These are phyloP conservation scores for Zootermopsis nevadensis DNA, from an alignment of 2,888 invertebrate genomes.

Conservation along the genomic window DNA sequence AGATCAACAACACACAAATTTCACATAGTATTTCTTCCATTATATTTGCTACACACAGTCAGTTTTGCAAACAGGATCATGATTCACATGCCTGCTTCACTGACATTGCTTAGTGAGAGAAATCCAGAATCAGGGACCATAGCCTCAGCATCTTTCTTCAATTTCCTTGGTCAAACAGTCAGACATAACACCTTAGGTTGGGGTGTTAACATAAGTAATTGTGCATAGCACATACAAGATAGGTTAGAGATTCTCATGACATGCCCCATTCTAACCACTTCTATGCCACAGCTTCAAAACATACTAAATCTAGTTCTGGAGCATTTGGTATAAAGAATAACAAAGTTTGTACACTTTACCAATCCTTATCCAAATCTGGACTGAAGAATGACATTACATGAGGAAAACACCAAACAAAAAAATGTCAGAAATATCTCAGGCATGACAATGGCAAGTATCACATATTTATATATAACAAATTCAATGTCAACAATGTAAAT, in stretches of 20 bases:
- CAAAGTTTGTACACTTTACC: no score
- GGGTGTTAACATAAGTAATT: neutral
- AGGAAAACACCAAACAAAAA: no score
- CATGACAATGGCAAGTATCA: no score
- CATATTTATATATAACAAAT: no score
- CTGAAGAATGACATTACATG: no score
- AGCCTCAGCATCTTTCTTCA: neutral
- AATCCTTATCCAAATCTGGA: no score
- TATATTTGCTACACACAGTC: neutral
- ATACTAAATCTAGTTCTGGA: no score
- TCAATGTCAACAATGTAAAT: no score
- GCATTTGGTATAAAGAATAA: no score
- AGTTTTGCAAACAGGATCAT: neutral
- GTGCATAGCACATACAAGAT: constrained; percentile 10
- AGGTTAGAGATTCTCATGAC: constrained; percentile 11
- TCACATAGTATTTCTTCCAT: neutral
- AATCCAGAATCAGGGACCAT: neutral
- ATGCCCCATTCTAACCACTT: neutral
- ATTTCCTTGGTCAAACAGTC: no score
- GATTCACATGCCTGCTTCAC: neutral
- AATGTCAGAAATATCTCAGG: no score
- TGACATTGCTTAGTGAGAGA: neutral
- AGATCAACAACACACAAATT: neutral
- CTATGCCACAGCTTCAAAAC: no score
- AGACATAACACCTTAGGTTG: neutral